Percentiles rank a stretch among this genome's conserved stretches.
Evolutionary conservation across 1,140 invertebrate species (phyloP).

Genomic region (Carposina sasakii): DNA sequence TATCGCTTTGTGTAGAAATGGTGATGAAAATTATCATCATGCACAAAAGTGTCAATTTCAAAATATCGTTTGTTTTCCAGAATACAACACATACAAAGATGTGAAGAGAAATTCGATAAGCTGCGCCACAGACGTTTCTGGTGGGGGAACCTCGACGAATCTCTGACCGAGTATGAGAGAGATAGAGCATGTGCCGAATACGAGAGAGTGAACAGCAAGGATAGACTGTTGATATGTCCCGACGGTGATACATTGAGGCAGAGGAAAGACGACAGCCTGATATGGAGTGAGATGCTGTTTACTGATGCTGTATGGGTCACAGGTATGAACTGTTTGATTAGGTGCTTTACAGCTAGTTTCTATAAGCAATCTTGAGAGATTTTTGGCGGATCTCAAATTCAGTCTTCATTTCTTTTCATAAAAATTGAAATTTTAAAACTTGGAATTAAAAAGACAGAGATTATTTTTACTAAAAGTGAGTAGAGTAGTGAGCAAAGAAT

Average conservation of each 20-base stretch:
- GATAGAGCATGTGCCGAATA: slow-evolving; percentile 35
- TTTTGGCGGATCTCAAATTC: too few species aligned
- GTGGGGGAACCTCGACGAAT: slow-evolving; percentile 37
- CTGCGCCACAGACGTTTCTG: slow-evolving; percentile 57
- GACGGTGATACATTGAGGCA: slow-evolving; percentile 50
- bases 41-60: too few species aligned
- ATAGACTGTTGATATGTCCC: slow-evolving; percentile 58
- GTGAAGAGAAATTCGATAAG: slow-evolving; percentile 53
- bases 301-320: slow-evolving; percentile 57
- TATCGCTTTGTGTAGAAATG: too few species aligned
- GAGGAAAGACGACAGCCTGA: slow-evolving; percentile 52
- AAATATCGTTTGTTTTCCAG: slow-evolving; percentile 37
- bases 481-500: too few species aligned
- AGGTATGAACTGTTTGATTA: slow-evolving; percentile 33
- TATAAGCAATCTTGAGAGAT: too few species aligned
- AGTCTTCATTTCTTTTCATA: too few species aligned
- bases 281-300: slow-evolving; percentile 71
- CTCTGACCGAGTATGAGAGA: slow-evolving; percentile 16
- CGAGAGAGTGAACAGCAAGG: slow-evolving; percentile 47
- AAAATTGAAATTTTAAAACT: too few species aligned
- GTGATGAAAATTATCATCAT: too few species aligned
- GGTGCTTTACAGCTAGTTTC: not conserved
- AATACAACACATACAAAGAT: slow-evolving; percentile 54
- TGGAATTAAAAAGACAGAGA: too few species aligned
- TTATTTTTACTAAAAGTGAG: too few species aligned